Evolutionary conservation across 53 echinoderm and acorn worm species (phyloP).

Genomic region (Henricia sp.): DNA sequence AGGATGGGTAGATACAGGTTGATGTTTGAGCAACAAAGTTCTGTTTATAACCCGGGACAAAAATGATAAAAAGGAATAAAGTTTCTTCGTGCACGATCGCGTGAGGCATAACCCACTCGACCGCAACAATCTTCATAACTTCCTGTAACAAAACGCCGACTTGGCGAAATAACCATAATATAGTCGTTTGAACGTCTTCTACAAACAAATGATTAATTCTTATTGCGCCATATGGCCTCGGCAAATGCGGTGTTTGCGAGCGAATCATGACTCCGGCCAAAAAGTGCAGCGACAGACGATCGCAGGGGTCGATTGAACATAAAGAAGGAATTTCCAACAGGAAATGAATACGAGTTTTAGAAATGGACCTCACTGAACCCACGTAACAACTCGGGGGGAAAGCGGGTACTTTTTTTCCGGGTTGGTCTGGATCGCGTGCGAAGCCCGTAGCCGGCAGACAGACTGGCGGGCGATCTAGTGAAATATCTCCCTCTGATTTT

Average conservation of each 20-base stretch:
- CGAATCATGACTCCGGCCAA: neutral
- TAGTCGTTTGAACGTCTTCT: too few species aligned
- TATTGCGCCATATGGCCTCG: too few species aligned
- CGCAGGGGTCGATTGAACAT: constrained; percentile 19
- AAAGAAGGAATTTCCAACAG: constrained; percentile 26
- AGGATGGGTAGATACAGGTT: too few species aligned
- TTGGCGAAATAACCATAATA: neutral
- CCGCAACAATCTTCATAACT: constrained; percentile 47
- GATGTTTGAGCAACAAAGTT: too few species aligned
- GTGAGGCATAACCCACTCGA: constrained; percentile 9
- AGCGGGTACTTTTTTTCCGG: constrained; percentile 9
- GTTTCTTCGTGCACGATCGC: neutral
- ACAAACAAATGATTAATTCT: too few species aligned
- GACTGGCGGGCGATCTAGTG: constrained; percentile 56
- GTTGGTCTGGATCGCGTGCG: constrained; percentile 27
- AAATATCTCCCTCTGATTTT: constrained; percentile 47
- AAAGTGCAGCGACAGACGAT: constrained; percentile 50
- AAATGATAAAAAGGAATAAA: too few species aligned
- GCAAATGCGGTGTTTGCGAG: too few species aligned
- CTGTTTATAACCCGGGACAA: too few species aligned
- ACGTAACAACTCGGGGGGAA: constrained; percentile 45
- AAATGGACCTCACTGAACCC: constrained; percentile 50
- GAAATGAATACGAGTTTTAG: constrained; percentile 50
- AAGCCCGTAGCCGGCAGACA: constrained; percentile 49
- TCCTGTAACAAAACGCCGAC: constrained; percentile 45